phyloP scores from a whole-genome alignment of 2,797 vertebrate genomes.

The Petrocephalus sullivani region DNA sequence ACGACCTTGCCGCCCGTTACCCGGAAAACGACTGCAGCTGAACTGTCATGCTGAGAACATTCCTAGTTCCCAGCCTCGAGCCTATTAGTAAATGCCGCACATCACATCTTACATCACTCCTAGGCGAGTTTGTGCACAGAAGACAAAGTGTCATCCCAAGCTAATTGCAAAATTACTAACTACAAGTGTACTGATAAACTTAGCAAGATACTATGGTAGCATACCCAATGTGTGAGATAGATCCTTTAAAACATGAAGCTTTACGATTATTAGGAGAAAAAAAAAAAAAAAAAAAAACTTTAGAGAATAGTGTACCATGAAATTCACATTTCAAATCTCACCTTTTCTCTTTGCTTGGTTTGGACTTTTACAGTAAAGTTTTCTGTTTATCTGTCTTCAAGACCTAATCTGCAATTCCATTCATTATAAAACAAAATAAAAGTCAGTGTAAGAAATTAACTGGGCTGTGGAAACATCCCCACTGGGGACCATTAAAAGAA shows the following conservation, averaged over 20 bases:
- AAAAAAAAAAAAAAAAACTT: neutral
- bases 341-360: neutral
- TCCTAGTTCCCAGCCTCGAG: neutral
- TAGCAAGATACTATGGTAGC: neutral
- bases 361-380: neutral
- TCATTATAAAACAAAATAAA: constrained; percentile 14
- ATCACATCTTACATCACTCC: neutral
- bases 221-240: neutral
- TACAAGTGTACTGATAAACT: neutral
- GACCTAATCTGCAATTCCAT: constrained; percentile 13
- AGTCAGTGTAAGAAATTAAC: constrained; percentile 4
- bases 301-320: neutral
- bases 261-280: neutral
- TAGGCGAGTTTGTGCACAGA: neutral
- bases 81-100: neutral
- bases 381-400: neutral
- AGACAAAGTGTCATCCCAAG: neutral
- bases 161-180: neutral
- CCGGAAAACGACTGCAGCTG: neutral
- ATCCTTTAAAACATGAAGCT: neutral
- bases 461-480: neutral
- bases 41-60: neutral
- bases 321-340: constrained; percentile 1
- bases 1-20: neutral
- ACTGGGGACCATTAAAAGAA: constrained; percentile 16